These are phyloP conservation scores for Gopherus flavomarginatus DNA, from an alignment of 2,113 vertebrate genomes.

Conservation along the genomic window DNA sequence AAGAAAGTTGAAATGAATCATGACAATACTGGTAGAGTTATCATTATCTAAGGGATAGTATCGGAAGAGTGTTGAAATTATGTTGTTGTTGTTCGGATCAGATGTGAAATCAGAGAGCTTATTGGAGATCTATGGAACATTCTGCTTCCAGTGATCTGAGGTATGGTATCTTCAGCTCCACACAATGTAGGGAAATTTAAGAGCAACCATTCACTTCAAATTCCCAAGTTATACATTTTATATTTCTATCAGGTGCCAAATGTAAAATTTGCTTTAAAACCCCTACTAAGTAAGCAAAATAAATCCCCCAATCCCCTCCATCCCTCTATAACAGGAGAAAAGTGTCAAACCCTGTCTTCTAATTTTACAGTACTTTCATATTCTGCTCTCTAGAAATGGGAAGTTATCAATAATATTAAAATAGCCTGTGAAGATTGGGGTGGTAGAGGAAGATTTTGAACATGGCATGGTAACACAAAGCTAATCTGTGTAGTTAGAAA, in stretches of 20 bases:
- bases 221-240: background rate
- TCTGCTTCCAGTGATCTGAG: background rate
- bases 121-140: background rate
- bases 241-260: background rate
- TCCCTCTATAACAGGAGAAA: background rate
- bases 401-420: background rate
- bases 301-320: background rate
- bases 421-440: background rate
- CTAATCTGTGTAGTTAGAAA: background rate
- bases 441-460: background rate
- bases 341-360: background rate
- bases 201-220: accelerated
- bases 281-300: background rate
- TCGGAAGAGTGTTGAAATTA: background rate
- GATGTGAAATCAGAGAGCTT: background rate
- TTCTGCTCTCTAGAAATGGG: background rate
- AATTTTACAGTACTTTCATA: too few species aligned
- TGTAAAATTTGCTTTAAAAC: background rate
- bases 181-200: background rate
- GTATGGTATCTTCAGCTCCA: background rate
- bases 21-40: background rate
- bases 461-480: background rate
- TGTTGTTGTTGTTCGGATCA: background rate
- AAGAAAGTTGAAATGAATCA: background rate
- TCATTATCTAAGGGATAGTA: background rate